Base-by-base conservation (phyloP, 2,113 vertebrate species). In the human region DNA sequence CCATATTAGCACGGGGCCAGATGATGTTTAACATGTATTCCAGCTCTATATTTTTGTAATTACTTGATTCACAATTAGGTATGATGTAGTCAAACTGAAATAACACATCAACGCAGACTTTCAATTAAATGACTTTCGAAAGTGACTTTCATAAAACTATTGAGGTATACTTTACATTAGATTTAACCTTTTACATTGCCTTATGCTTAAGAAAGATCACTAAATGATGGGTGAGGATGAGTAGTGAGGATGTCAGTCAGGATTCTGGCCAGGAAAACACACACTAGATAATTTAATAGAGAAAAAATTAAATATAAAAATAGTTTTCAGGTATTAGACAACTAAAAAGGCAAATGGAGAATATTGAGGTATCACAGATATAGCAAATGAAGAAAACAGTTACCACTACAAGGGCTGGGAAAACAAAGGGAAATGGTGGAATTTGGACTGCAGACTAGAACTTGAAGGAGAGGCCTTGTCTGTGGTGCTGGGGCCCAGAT, bases 1-100 rank as follows among this genome's bases (percentile, higher is more conserved):
- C 78, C 78, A 30, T 48, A 50, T 75, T 48, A 52, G 35, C 20
- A 55, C 13, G 45, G 14, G 35, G 23, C 5, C 23, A 72, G 5
- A 75, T 35, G 66, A 59, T 81, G 57, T 93, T 91, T 86, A 78
- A 93, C 94, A 89, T 52, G 35, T 78, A 35, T 35, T 66, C 61
- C 38, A 84, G 23, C n/a, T 59, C 13, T 61, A 85, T 11, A 11
- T 86, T 93, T 96, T 86, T 89, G 66, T 3, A 84, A 38, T 30
- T 59, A 52, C 7, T 70, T 84, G 45, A 38, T 68, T 82, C 32
- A 27, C 22, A 52, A 80, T 40, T 73, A 78, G 22, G 30, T 50
- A 72, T n/a, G 48, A 68, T 84, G 25, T 70, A 81, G 32, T 84
- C 59, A 79, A 72, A 87, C 32, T 43, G 72, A 76, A 96, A 75